Evolutionary conservation across 2,113 vertebrate species (phyloP), one percentile per base, ranked within the genome.

Genomic region (Macrotis lagotis): DNA sequence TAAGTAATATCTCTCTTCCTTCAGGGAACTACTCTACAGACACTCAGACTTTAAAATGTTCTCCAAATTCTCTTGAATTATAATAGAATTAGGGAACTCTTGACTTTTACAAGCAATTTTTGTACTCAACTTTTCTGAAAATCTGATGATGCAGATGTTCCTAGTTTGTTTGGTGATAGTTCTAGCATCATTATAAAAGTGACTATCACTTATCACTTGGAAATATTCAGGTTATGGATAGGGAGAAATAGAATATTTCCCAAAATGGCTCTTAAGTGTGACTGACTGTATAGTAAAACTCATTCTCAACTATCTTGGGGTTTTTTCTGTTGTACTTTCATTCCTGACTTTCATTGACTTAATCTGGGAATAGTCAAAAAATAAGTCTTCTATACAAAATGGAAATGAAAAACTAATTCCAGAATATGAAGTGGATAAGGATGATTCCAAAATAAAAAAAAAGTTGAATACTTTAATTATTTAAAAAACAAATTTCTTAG

Each of bases 401-500:
- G 47, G 90, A 95, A 93, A 37, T 91, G 90, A 48, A 91, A 74
- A 88, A 14, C 24, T 91, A 93, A 22, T 94, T 16, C 37, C 22
- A 59, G n/a, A 93, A 92, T n/a, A 94, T 89, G 8, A 28, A 51
- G 52, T 95, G 0, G 14, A 12, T 91, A 94, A 93, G 48, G 53
- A 26, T 91, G 22, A 90, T 91, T 94, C 90, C n/a, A 95, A 44
- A 91, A 93, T 95, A 53, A 16, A 83, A 53, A 16, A 83, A 0
- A 55, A 31, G 26, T 92, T 25, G 59, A 88, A 88, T 92, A 83
- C 22, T 92, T 66, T 93, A 24, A 50, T 91, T 92, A 52, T 95
- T 88, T 97, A 90, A 95, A 74, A 51, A 91, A 91, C 89, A 92
- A 12, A 90, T 93, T 11, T 53, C 49, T 96, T 91, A 74, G 92